Conservation (phyloP, 2,113 vertebrate genomes). For the Esox niger region DNA sequence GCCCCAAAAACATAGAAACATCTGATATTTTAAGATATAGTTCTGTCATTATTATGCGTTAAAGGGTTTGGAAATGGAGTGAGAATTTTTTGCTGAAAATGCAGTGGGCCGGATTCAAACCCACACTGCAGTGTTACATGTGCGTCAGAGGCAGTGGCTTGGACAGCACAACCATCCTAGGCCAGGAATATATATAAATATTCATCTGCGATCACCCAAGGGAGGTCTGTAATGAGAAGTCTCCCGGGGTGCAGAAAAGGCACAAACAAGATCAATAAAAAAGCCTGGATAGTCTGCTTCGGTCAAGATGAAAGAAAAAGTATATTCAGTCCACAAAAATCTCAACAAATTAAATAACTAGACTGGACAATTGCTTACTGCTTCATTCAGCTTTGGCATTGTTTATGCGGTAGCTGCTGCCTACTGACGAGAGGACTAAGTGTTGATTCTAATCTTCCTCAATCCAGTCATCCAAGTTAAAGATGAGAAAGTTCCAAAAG, state of each 20-base stretch:
- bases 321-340: background rate
- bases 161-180: too few species aligned
- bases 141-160: too few species aligned
- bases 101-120: too few species aligned
- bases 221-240: constrained; percentile 15
- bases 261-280: constrained; percentile 27
- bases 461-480: background rate
- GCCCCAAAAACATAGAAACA: background rate
- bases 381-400: too few species aligned
- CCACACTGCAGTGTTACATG: too few species aligned
- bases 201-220: constrained; percentile 28
- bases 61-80: too few species aligned
- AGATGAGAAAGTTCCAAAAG: constrained; percentile 22
- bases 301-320: background rate
- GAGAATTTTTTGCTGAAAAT: too few species aligned
- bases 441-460: background rate
- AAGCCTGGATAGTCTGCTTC: background rate
- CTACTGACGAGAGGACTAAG: background rate
- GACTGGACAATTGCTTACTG: background rate
- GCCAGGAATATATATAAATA: too few species aligned
- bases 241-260: background rate
- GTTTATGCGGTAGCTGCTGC: too few species aligned
- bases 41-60: too few species aligned
- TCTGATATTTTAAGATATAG: too few species aligned
- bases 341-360: background rate